phyloP scores from a whole-genome alignment of 23 tunicate species.

The Diplosoma virens region DNA sequence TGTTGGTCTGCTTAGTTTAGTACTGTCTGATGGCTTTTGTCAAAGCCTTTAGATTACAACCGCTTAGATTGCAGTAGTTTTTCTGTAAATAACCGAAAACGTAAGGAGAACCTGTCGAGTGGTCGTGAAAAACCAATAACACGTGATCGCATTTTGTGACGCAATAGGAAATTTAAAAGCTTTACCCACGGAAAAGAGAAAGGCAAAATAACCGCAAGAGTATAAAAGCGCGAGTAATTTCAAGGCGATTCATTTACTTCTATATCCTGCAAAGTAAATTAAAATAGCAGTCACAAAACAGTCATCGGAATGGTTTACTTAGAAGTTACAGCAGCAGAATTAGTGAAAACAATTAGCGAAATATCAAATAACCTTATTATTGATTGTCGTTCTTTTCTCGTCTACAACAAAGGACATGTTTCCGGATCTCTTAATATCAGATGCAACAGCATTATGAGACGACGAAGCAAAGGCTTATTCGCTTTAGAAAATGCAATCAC shows the following conservation, averaged over 20 bases:
- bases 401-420: constrained; percentile 50
- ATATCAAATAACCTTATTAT: not conserved
- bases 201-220: not conserved
- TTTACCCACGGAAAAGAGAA: not conserved
- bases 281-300: not conserved
- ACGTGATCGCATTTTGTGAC: not conserved
- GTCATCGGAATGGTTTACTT: not conserved
- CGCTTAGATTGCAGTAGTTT: no score
- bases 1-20: no score
- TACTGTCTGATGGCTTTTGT: no score
- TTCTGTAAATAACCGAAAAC: no score
- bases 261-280: no score
- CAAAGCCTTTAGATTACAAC: no score
- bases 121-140: not conserved
- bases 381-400: constrained; percentile 56
- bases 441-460: constrained; percentile 56
- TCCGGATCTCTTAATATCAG: constrained; percentile 36
- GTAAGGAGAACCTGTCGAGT: not conserved
- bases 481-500: constrained; percentile 44
- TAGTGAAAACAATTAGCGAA: not conserved
- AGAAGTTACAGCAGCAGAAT: not conserved
- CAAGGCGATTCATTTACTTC: not conserved
- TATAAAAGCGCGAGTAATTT: not conserved
- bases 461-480: constrained; percentile 38
- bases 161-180: not conserved